Evolutionary conservation across 2,797 vertebrate species (phyloP).

Genomic region (Acanthurus leucopareius): DNA sequence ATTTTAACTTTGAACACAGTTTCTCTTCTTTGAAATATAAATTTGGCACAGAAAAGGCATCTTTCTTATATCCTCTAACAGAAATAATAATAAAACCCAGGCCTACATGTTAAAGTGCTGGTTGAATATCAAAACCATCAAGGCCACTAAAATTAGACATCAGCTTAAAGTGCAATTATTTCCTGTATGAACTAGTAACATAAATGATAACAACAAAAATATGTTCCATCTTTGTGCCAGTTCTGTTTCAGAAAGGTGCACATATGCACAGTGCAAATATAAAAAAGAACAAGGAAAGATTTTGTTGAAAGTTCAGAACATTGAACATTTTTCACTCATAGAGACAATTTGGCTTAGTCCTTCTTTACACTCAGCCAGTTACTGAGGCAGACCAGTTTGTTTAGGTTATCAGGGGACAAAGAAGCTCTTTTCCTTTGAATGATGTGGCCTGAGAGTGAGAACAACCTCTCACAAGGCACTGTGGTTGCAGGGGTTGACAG

Average conservation of each 20-base stretch:
- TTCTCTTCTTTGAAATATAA: too few relatives aligned
- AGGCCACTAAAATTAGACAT: too few relatives aligned
- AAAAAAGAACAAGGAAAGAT: background rate
- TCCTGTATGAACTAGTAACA: background rate
- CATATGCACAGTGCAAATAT: background rate
- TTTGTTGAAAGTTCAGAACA: background rate
- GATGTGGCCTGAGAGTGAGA: slow-evolving; percentile 41
- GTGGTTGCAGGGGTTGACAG: slow-evolving; percentile 51
- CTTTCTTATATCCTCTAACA: too few relatives aligned
- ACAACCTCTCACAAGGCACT: slow-evolving; percentile 28
- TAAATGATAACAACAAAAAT: background rate
- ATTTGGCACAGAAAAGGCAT: too few relatives aligned
- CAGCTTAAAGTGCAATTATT: too few relatives aligned
- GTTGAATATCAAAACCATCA: too few relatives aligned
- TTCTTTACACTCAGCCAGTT: background rate
- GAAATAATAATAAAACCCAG: too few relatives aligned
- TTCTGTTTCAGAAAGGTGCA: too few relatives aligned
- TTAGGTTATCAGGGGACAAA: background rate
- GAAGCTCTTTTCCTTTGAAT: slow-evolving; percentile 1
- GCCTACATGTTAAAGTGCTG: too few relatives aligned
- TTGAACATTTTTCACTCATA: background rate
- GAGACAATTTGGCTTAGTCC: background rate
- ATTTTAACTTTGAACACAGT: too few relatives aligned
- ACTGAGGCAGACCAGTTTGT: background rate
- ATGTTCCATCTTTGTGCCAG: too few relatives aligned